Evolutionary conservation across 2,888 invertebrate species (phyloP).

Genomic region (Pherbina coryleti): DNA sequence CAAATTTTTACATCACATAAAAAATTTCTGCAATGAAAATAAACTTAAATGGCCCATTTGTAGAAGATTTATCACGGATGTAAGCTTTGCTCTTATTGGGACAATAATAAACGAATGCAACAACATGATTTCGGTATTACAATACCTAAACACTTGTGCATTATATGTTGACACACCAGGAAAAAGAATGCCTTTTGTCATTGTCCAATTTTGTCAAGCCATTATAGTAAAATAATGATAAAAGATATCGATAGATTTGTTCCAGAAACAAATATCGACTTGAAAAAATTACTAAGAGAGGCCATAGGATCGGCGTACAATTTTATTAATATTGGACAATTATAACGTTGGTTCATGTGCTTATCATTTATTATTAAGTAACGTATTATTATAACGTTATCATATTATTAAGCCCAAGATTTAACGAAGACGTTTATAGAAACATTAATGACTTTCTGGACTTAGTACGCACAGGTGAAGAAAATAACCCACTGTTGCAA

Average conservation of each 20-base stretch:
- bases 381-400: too few species aligned
- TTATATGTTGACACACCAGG: background rate
- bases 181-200: background rate
- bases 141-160: background rate
- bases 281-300: background rate
- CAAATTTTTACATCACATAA: too few species aligned
- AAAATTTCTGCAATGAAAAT: background rate
- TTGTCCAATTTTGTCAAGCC: background rate
- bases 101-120: conserved; percentile 2
- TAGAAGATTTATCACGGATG: background rate
- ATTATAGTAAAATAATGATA: background rate
- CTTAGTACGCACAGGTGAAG: too few species aligned
- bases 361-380: too few species aligned
- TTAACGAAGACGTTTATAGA: too few species aligned
- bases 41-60: conserved; percentile 6
- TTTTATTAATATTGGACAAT: background rate
- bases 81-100: conserved; percentile 6
- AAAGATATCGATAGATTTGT: conserved; percentile 3
- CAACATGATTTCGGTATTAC: background rate
- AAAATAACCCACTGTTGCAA: too few species aligned
- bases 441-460: too few species aligned
- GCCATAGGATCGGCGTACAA: background rate
- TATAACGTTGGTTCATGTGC: too few species aligned
- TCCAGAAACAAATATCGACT: background rate
- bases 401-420: too few species aligned